Percentiles rank a stretch among this genome's conserved stretches.
These are phyloP conservation scores for Hermaeophaga mercurialis DNA, from an alignment of 2,888 invertebrate genomes.

Conservation along the genomic window DNA sequence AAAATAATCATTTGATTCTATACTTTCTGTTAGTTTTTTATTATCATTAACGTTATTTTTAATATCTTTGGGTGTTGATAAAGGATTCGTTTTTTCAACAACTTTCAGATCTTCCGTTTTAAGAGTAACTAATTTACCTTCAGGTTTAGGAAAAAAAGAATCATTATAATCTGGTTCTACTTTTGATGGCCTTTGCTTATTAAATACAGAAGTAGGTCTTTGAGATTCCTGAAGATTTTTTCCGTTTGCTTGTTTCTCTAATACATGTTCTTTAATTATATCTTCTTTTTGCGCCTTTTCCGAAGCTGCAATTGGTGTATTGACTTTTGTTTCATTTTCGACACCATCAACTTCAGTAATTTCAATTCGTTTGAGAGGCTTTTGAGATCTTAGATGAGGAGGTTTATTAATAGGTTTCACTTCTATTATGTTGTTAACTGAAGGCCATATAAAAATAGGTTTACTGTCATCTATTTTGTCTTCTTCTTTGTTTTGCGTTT, in stretches of 20 bases:
- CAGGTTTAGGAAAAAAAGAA: constrained; percentile 27
- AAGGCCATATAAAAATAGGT: constrained; percentile 52
- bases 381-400: constrained; percentile 69
- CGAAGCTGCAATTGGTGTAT: background rate
- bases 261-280: constrained; percentile 34
- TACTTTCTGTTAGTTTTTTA: constrained; percentile 31
- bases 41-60: constrained; percentile 35
- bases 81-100: constrained; percentile 38
- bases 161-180: background rate
- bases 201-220: background rate
- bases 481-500: constrained; percentile 51
- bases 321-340: background rate
- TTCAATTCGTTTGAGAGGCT: constrained; percentile 62
- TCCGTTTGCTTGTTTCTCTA: constrained; percentile 30
- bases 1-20: constrained; percentile 45
- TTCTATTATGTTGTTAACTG: constrained; percentile 50
- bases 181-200: constrained; percentile 8
- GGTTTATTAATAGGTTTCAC: constrained; percentile 64
- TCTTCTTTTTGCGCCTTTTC: constrained; percentile 14
- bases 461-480: constrained; percentile 55
- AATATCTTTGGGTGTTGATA: constrained; percentile 23
- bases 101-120: constrained; percentile 45
- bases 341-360: constrained; percentile 41
- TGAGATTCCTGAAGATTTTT: constrained; percentile 18
- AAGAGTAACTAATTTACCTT: constrained; percentile 29